phyloP scores from a whole-genome alignment of 2,888 invertebrate species.

The Melanotus villosus region DNA sequence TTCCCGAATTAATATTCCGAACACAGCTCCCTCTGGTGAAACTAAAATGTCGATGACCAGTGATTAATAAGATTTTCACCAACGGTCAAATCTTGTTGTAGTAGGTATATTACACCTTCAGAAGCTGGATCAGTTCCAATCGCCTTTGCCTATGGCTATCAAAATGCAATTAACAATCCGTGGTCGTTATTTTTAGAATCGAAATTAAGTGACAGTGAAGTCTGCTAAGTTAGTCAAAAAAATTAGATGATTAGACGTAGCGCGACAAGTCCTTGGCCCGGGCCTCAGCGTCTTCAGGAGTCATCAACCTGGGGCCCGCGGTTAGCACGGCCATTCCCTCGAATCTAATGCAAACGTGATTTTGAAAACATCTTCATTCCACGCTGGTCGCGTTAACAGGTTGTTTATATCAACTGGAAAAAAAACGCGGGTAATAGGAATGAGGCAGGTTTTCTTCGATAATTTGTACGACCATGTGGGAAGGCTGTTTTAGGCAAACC shows the following conservation, averaged over 20 bases:
- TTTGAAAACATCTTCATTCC: constrained; percentile 12
- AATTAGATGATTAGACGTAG: constrained; percentile 22
- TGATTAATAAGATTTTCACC: too few relatives aligned
- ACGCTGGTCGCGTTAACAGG: constrained; percentile 1
- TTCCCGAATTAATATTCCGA: too few relatives aligned
- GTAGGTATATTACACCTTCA: too few relatives aligned
- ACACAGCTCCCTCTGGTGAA: too few relatives aligned
- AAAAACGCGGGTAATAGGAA: background rate
- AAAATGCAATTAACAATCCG: constrained; percentile 15
- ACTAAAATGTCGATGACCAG: too few relatives aligned
- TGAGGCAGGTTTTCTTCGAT: too few relatives aligned
- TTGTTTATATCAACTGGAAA: background rate
- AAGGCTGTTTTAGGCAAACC: too few relatives aligned
- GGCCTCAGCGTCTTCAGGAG: constrained; percentile 30
- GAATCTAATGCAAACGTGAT: constrained; percentile 30
- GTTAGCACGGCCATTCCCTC: constrained; percentile 30
- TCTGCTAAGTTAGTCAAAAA: constrained; percentile 3
- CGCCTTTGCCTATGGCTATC: background rate
- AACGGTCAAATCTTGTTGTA: too few relatives aligned
- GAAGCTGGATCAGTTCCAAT: too few relatives aligned
- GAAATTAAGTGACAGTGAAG: constrained; percentile 5
- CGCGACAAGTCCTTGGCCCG: constrained; percentile 40
- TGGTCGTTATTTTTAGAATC: constrained; percentile 7
- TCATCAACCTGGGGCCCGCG: constrained; percentile 40
- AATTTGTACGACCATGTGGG: too few relatives aligned